phyloP scores from a whole-genome alignment of 1,140 invertebrate species.

The Venturia canescens region DNA sequence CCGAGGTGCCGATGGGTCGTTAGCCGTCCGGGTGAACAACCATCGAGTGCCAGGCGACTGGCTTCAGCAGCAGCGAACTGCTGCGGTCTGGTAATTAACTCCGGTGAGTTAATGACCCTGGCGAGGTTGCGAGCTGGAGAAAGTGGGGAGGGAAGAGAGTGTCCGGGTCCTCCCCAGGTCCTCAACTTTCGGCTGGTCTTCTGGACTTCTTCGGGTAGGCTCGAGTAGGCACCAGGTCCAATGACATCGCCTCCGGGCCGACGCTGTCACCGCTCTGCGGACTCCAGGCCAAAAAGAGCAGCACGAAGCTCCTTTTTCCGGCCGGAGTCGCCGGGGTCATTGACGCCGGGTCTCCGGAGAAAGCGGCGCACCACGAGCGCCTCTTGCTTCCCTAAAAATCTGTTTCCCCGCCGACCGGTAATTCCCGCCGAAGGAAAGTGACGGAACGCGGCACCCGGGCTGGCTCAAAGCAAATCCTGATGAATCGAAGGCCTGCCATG shows the following conservation, averaged over 20 bases:
- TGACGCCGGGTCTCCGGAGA: no score
- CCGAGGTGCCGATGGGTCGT: conserved; percentile 65
- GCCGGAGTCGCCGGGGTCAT: no score
- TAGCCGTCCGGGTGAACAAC: conserved; percentile 47
- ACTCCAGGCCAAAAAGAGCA: neutral
- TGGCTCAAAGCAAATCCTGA: no score
- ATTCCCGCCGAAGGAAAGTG: no score
- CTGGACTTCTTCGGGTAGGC: neutral
- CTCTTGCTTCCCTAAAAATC: no score
- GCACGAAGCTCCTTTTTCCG: neutral
- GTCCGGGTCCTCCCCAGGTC: neutral
- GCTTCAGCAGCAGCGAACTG: neutral
- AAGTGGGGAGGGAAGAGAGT: neutral
- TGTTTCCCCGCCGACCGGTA: no score
- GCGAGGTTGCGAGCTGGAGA: neutral
- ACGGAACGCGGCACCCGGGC: no score
- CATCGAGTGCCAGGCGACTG: neutral
- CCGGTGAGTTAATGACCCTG: conserved; percentile 50
- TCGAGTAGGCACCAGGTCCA: no score
- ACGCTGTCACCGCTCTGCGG: no score
- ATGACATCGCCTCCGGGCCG: conserved; percentile 35
- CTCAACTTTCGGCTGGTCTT: neutral
- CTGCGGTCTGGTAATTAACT: conserved; percentile 50
- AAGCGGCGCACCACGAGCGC: no score
- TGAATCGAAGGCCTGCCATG: no score